Conservation (phyloP, 2,797 vertebrate genomes). For the Sylvia borin region DNA sequence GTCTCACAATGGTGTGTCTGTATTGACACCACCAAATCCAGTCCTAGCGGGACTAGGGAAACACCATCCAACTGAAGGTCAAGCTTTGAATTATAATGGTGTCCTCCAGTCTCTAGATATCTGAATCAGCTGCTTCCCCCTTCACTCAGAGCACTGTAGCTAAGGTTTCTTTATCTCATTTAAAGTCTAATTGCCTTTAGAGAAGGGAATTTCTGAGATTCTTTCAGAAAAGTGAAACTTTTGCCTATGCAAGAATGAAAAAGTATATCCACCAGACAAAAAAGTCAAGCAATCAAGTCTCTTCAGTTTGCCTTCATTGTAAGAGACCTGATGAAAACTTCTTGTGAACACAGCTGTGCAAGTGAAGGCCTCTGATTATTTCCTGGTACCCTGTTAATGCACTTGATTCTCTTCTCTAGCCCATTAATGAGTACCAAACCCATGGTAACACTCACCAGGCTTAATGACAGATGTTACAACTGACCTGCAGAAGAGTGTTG, state of each 20-base stretch:
- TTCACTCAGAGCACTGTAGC: not conserved
- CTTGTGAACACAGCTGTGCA: not conserved
- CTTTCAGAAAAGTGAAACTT: not conserved
- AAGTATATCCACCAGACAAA: not conserved
- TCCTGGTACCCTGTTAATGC: not conserved
- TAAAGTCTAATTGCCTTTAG: not conserved
- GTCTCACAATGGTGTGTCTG: conserved; percentile 48
- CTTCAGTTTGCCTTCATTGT: not conserved
- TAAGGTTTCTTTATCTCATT: conserved; percentile 25
- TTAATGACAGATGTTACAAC: not conserved
- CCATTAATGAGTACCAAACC: not conserved
- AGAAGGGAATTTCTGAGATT: not conserved
- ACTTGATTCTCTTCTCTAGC: not conserved
- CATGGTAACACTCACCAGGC: not conserved
- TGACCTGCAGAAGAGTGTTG: not conserved
- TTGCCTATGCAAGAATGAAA: not conserved
- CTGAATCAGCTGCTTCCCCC: conserved; percentile 13
- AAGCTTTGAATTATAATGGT: conserved; percentile 47
- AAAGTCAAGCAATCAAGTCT: not conserved
- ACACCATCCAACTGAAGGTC: conserved; percentile 11
- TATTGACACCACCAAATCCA: conserved; percentile 47
- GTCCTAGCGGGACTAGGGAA: conserved; percentile 6
- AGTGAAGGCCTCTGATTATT: not conserved
- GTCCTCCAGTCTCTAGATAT: not conserved
- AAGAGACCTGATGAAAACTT: not conserved